Percentiles rank a stretch among this genome's conserved stretches.
These are phyloP conservation scores for Bombus consobrinus DNA, from an alignment of 1,140 invertebrate species.

Conservation along the genomic window DNA sequence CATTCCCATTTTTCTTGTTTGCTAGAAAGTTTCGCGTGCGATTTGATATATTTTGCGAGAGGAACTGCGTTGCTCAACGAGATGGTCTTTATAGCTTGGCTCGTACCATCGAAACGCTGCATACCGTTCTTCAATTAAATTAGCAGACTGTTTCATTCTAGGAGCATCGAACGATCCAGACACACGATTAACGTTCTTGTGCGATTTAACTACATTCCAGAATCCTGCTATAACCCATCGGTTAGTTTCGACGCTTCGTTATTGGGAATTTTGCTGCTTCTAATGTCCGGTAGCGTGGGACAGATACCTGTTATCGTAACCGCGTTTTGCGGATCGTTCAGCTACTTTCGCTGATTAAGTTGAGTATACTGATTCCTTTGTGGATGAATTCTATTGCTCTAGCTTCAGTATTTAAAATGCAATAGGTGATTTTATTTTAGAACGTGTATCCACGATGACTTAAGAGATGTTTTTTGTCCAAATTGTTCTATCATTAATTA, in stretches of 20 bases:
- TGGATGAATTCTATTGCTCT: not conserved
- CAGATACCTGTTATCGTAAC: constrained; percentile 8
- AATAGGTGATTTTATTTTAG: not conserved
- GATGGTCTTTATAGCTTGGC: constrained; percentile 7
- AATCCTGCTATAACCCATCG: not conserved
- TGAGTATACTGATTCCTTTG: not conserved
- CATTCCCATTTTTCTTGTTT: constrained; percentile 41
- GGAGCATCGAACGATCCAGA: not conserved
- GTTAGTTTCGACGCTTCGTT: constrained; percentile 21
- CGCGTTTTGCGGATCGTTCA: not conserved
- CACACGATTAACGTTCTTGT: constrained; percentile 1
- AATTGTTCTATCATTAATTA: not conserved
- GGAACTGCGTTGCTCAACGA: not conserved
- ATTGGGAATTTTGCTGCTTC: not conserved
- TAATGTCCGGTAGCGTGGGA: not conserved
- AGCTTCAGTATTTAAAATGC: not conserved
- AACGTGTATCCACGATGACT: not conserved
- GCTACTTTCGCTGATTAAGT: not conserved
- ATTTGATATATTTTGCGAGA: constrained; percentile 20
- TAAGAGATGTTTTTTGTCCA: too few relatives aligned
- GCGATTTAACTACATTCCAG: not conserved
- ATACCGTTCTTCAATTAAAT: constrained; percentile 31
- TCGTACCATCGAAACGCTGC: not conserved
- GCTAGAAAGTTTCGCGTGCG: not conserved
- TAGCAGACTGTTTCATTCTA: constrained; percentile 24